Percentiles rank a stretch among this genome's conserved stretches.
phyloP scores from a whole-genome alignment of 2,888 invertebrate species.

The Seira ritae region DNA sequence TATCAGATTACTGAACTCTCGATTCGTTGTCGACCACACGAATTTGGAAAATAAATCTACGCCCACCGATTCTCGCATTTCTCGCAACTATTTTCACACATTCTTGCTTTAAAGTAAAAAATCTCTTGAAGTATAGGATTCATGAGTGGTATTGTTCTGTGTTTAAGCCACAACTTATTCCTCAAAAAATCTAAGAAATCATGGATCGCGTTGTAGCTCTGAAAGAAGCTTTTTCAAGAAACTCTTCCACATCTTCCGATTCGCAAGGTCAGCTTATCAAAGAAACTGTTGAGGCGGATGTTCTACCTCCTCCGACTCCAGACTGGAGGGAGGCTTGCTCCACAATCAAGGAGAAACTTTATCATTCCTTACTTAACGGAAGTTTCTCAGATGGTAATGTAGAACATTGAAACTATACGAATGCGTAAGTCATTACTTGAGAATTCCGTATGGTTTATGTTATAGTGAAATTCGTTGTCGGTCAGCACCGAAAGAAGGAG shows the following conservation, averaged over 20 bases:
- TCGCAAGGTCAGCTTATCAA: not conserved
- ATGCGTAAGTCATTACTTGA: not conserved
- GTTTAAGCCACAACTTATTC: too few relatives aligned
- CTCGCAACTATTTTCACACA: too few relatives aligned
- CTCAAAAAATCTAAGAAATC: not conserved
- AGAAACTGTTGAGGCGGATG: conserved; percentile 40
- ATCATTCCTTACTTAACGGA: conserved; percentile 50
- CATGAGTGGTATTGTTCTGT: too few relatives aligned
- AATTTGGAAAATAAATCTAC: too few relatives aligned
- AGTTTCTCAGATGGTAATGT: conserved; percentile 61
- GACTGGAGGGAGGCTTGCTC: conserved; percentile 57
- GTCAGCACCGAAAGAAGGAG: conserved; percentile 58
- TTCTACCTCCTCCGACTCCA: conserved; percentile 32
- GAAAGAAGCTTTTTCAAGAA: conserved; percentile 34
- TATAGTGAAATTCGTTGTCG: conserved; percentile 61
- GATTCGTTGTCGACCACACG: too few relatives aligned
- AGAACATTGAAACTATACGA: too few relatives aligned
- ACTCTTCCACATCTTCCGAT: not conserved
- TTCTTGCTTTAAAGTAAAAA: too few relatives aligned
- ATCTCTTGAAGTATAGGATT: too few relatives aligned
- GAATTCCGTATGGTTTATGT: too few relatives aligned
- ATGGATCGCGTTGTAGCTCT: conserved; percentile 50
- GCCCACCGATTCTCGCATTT: too few relatives aligned
- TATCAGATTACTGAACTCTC: too few relatives aligned
- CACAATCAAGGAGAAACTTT: conserved; percentile 62